Evolutionary conservation across 2,113 vertebrate genomes (phyloP), one percentile per base, ranked within the genome.

Genomic region (Datnioides undecimradiatus): DNA sequence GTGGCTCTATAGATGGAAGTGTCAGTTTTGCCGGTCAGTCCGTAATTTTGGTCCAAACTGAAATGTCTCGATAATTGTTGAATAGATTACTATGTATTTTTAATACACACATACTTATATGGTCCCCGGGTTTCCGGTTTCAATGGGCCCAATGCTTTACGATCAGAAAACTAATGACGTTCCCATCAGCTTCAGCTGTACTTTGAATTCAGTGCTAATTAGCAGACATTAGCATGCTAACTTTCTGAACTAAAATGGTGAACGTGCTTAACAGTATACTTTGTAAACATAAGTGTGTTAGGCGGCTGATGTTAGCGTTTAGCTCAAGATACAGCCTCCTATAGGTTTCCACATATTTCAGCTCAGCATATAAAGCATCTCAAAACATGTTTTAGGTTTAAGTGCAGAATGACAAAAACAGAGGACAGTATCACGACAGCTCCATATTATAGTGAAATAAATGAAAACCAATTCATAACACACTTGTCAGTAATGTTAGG

Each of bases 101-200:
- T n/a, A n/a, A n/a, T n/a, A n/a, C n/a, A n/a, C 36, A 16, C 13
- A 48, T 9, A 16, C 29, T 5, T 17, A 27, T 8, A 33, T 57
- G 33, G 49, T 79, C 52, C 45, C 43, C 19, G 46, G 59, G 33
- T n/a, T n/a, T n/a, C n/a, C n/a, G n/a, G n/a, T 41, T 41, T n/a
- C 6, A 43, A 13, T 16, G 2, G 19, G 25, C 5, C 27, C 16
- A n/a, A 45, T 8, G 31, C 19, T 21, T 49, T 27, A 5, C 14
- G 40, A 25, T 2, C 21, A 25, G 21, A 40, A 45, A 29, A 31
- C 36, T 29, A 31, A 49, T 25, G n/a, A 57, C 36, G 16, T 23
- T 57, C 25, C 2, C 13, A 17, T 43, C 4, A 33, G 13, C 19
- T 13, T 25, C 13, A 58, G 21, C 40, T 58, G 38, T 34, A 5